Base-by-base conservation (phyloP, 2,797 vertebrate species). In the Orientallactaga sibirica region DNA sequence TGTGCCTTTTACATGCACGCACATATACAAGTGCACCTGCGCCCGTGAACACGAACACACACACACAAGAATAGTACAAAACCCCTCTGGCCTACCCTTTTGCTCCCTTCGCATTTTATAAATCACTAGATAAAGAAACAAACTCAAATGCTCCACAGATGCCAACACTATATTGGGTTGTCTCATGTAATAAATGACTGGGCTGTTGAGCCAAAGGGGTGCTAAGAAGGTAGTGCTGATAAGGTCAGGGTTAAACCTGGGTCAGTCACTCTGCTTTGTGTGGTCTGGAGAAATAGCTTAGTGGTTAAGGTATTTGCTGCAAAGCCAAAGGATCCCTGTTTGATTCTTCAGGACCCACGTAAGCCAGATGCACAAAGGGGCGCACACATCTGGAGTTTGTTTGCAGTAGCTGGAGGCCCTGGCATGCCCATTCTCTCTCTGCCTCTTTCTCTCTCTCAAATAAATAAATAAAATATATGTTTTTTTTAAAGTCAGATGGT, bases 181-280 rank as follows among this genome's bases (percentile, higher is more conserved):
- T 41, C 62, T 41, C 19, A 77, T 91, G 79, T 77, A 78, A 82
- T 25, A 78, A 80, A 92, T 70, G 86, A 79, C 67, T 15, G 61
- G 71, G 80, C 52, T 84, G 64, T 68, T 41, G 58, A 94, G 94
- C 58, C 86, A 88, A 92, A 86, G 52, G 81, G 7, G 25, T 70
- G n/a, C 64, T 90, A 24, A 94, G 71, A 89, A 81, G 66, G 62
- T 71, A 52, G 2, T 82, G 81, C 37, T 75, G 64, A 79, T 62
- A 64, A 96, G 73, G 88, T 88, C 71, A 92, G 94, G 73, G 79
- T 90, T 93, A 96, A 80, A 90, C 52, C 76, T 64, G 61, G 73
- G 74, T 74, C 73, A 64, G 68, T 64, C 82, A 25, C 64, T 76
- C 37, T 27, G 58, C 27, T 83, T 52, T 41, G 37, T 71, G 55